Evolutionary conservation across 2,888 invertebrate species (phyloP).

Genomic region (Gisinianus flammeolus): DNA sequence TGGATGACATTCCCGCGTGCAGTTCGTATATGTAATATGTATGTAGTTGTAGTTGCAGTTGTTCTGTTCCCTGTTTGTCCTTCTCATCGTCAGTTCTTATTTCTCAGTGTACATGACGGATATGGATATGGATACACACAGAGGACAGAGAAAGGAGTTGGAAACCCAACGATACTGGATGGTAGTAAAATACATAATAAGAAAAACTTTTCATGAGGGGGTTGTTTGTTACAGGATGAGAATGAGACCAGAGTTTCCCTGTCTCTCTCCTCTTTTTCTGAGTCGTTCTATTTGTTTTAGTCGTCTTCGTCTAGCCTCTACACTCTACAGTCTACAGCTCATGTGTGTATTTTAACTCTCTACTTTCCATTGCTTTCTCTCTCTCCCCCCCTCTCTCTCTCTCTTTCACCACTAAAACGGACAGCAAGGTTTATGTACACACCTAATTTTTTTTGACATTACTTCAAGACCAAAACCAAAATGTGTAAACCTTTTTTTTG

Average conservation of each 20-base stretch:
- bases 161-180: no score
- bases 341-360: neutral
- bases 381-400: neutral
- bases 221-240: constrained; percentile 17
- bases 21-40: no score
- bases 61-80: neutral
- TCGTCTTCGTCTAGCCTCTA: neutral
- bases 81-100: neutral
- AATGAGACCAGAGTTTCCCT: neutral
- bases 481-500: no score
- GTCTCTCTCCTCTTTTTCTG: neutral
- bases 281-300: constrained; percentile 5
- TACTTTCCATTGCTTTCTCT: neutral
- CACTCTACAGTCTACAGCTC: neutral
- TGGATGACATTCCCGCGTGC: constrained; percentile 24
- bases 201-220: constrained; percentile 26
- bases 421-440: constrained; percentile 7
- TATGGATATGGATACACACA: neutral
- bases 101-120: neutral
- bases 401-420: no score
- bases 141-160: no score
- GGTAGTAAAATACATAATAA: constrained; percentile 4
- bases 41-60: neutral
- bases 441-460: constrained; percentile 22
- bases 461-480: no score